These are phyloP conservation scores for Coenobita brevimanus DNA, from an alignment of 1,140 invertebrate genomes.

Conservation along the genomic window DNA sequence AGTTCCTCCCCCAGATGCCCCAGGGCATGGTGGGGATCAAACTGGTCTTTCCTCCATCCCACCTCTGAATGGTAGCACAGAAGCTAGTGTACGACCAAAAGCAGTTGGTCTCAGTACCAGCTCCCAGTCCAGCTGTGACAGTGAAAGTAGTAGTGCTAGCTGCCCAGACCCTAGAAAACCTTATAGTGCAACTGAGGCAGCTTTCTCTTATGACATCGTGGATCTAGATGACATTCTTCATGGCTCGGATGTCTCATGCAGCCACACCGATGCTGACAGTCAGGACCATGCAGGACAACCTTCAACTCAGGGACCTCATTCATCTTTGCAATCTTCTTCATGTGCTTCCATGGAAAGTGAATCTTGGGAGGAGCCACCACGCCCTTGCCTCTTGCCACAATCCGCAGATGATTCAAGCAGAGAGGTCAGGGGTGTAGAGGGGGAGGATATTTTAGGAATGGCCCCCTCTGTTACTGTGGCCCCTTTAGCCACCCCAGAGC, in stretches of 20 bases:
- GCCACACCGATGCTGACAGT: slow-evolving; percentile 58
- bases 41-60: slow-evolving; percentile 25
- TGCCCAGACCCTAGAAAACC: slow-evolving; percentile 24
- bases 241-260: slow-evolving; percentile 47
- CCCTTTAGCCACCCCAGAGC: slow-evolving; percentile 79
- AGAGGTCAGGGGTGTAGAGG: slow-evolving; percentile 34
- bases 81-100: slow-evolving; percentile 69
- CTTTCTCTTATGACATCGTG: slow-evolving; percentile 68
- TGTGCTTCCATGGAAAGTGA: slow-evolving; percentile 58
- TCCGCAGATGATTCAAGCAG: slow-evolving; percentile 22
- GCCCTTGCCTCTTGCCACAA: slow-evolving; percentile 10
- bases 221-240: slow-evolving; percentile 65
- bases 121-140: slow-evolving; percentile 58
- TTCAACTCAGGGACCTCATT: slow-evolving; percentile 59
- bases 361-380: slow-evolving; percentile 66
- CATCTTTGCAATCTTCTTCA: slow-evolving; percentile 63
- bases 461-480: slow-evolving; percentile 71
- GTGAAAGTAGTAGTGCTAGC: slow-evolving; percentile 52
- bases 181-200: slow-evolving; percentile 37
- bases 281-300: slow-evolving; percentile 50
- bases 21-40: slow-evolving; percentile 6
- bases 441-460: slow-evolving; percentile 66
- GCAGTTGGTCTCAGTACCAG: slow-evolving; percentile 41
- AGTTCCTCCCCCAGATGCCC: slow-evolving; percentile 30
- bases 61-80: slow-evolving; percentile 34